A percentile compares a stretch with the other conserved stretches of the same genome.
Evolutionary conservation across 2,113 vertebrate genomes (phyloP).

Genomic region (Cebidichthys violaceus): DNA sequence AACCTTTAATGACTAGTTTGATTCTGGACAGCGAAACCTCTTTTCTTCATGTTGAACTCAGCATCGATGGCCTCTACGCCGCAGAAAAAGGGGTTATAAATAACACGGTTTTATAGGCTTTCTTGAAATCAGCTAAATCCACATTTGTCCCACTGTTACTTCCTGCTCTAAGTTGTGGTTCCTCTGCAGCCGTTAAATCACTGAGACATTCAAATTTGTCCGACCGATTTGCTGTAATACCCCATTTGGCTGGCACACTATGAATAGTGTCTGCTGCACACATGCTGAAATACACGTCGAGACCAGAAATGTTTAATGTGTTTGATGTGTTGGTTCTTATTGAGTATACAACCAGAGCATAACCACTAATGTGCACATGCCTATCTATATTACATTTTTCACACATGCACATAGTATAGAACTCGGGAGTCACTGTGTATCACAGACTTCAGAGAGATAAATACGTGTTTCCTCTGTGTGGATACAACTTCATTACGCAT

Average conservation of each 20-base stretch:
- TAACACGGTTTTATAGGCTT: constrained; percentile 52
- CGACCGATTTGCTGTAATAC: constrained; percentile 46
- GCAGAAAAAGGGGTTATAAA: constrained; percentile 50
- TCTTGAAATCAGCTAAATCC: constrained; percentile 63
- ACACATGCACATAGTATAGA: constrained; percentile 49
- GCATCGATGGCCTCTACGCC: neutral
- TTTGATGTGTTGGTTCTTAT: constrained; percentile 50
- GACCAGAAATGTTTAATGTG: constrained; percentile 14
- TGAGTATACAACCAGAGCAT: constrained; percentile 17
- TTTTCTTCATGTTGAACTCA: constrained; percentile 21
- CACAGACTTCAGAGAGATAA: constrained; percentile 11
- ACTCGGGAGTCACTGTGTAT: constrained; percentile 5
- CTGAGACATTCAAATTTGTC: constrained; percentile 56
- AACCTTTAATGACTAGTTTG: constrained; percentile 57
- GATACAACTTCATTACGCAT: constrained; percentile 2
- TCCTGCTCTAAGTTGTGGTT: constrained; percentile 73
- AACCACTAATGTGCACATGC: constrained; percentile 55
- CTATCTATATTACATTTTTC: constrained; percentile 45
- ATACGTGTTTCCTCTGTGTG: neutral
- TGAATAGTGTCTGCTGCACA: constrained; percentile 47
- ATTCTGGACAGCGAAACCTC: constrained; percentile 38
- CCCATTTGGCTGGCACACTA: constrained; percentile 32
- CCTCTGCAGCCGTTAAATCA: constrained; percentile 54
- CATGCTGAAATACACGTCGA: constrained; percentile 27
- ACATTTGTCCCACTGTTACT: constrained; percentile 56